Evolutionary conservation across 2,888 invertebrate species (phyloP), one percentile per base, ranked within the genome.

Genomic region (Hypomecis atomaria): DNA sequence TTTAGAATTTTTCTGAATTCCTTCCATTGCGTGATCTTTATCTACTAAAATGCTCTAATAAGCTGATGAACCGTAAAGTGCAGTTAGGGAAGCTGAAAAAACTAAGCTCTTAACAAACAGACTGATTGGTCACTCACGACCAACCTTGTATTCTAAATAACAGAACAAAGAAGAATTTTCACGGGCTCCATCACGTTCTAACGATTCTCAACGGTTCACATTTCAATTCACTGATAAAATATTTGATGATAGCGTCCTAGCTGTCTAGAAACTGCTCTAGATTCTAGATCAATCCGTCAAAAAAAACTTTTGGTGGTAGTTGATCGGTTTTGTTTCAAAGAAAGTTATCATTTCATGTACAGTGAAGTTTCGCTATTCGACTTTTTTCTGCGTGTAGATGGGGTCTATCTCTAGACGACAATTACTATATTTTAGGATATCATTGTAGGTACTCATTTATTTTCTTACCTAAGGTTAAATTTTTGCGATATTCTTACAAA

Each of bases 151-250:
- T 55, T 13, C 43, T 44, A 59, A 64, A 59, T 55, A 59, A 55
- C 59, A 64, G 44, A 54, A 63, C 47, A 58, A 63, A 52, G 58
- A 55, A 69, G 52, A 62, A 74, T 68, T 71, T 69, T 66, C 73
- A 71, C 72, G 67, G 72, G 69, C 66, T n/a, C 45, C 53, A 50
- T 55, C 63, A 63, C 63, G 63, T 59, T 40, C 49, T 64, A 11
- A 44, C 42, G 36, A 67, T 62, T 67, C 61, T 57, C 36, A 45
- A 71, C 67, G 66, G 53, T 68, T 62, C 70, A 71, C 72, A 70
- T 72, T 73, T 71, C 62, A 69, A 70, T 76, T 45, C 34, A 33
- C 47, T 52, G 50, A 34, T 23, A 13, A 44, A 34, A 23, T 48
- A 10, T 40, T 34, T 48, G 36, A 48, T 48, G 34, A 48, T 34